These are phyloP conservation scores for Pachydiplax longipennis DNA, from an alignment of 2,888 invertebrate genomes.

Conservation along the genomic window DNA sequence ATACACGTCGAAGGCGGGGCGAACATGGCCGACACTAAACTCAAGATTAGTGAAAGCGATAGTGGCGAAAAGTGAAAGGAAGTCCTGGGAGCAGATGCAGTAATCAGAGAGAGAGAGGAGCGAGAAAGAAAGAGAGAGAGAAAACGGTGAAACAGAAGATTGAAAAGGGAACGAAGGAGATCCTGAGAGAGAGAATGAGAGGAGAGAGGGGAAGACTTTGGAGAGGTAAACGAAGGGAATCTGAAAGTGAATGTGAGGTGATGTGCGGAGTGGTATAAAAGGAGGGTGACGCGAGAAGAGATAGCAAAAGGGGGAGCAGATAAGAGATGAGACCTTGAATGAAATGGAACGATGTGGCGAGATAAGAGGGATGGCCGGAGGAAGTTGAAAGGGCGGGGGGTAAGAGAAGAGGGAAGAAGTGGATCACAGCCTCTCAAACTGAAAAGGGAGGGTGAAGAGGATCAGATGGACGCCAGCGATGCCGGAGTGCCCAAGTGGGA, in stretches of 20 bases:
- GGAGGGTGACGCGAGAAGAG: not conserved
- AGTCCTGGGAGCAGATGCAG: not conserved
- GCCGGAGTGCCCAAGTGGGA: constrained; percentile 11
- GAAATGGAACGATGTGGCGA: not conserved
- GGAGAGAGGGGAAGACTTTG: not conserved
- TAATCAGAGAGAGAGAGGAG: not conserved
- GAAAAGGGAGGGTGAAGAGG: constrained; percentile 31
- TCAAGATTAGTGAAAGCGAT: not conserved
- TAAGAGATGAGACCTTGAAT: not conserved
- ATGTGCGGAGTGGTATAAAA: not conserved
- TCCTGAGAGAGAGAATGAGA: not conserved
- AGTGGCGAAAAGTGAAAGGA: not conserved
- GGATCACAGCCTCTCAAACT: constrained; percentile 38
- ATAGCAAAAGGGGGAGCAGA: not conserved
- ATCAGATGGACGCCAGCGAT: constrained; percentile 42
- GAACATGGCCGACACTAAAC: no score
- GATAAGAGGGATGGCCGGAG: not conserved
- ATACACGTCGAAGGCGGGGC: no score
- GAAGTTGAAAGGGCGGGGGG: not conserved
- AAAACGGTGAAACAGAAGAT: not conserved
- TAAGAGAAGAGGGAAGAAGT: not conserved
- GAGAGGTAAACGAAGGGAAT: not conserved
- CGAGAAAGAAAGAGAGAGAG: not conserved
- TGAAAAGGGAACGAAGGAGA: not conserved
- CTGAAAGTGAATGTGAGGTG: not conserved